Base-by-base conservation (phyloP, 2,888 invertebrate genomes). In the Antheraea assamensis region DNA sequence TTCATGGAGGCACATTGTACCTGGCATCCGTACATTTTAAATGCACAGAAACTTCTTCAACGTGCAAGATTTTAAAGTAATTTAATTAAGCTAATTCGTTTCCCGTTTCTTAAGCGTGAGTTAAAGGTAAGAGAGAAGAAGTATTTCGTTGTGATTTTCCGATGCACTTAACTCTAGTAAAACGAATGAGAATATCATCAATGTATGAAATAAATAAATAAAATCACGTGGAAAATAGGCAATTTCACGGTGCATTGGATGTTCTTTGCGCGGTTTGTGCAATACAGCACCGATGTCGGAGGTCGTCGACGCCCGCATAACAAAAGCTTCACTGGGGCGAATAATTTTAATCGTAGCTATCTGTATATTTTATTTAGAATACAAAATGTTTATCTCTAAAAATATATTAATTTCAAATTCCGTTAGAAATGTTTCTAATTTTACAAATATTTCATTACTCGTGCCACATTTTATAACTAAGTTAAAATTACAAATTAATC, bases 201-300 rank as follows among this genome's bases (percentile, higher is more conserved):
- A 81, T 85, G 90, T 91, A 92, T 92, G 91, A 92, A 92, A 93
- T 93, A 93, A 93, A 93, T 92, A 93, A 93, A 93, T 93, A 94
- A 93, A 92, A 91, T 92, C 93, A 92, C 86, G 92, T 90, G 92
- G 94, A 93, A 94, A 94, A 94, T 93, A 93, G 94, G 91, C 94
- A 93, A 94, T 94, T 94, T 94, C 91, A 93, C 93, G 93, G 92
- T 93, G 93, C 92, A 94, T 94, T 93, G 91, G 87, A 76, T 84
- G 89, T 90, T 91, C 93, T 93, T 92, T 91, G 90, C 90, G 88
- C 87, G 87, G 87, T 81, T 82, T 84, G 86, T 85, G 86, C 87
- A 86, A 87, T 85, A 80, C 82, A 83, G 82, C 82, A 76, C 74
- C 75, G 80, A 81, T 79, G 78, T 78, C 80, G 82, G 76, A 79